Base-by-base conservation (phyloP, 2,113 vertebrate genomes). In the Halcyon malimbica region DNA sequence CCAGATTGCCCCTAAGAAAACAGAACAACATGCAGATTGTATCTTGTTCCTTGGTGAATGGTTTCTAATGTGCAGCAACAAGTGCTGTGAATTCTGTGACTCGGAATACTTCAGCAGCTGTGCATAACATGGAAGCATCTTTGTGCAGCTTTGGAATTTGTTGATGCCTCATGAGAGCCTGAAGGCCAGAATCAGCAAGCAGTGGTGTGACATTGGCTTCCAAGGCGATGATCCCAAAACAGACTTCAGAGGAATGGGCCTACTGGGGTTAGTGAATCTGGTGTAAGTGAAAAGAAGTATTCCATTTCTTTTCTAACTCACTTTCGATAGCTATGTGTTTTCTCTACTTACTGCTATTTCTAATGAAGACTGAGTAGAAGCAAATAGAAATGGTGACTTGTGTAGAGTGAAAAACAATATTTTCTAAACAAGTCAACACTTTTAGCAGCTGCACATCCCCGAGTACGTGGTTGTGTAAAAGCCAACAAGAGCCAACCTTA, bases 151-250 rank as follows among this genome's bases (percentile, higher is more conserved):
- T 84, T 99, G 99, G 99, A 98, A 98, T 83, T 97, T 99, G 92
- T 96, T 99, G 95, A 99, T 99, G 99, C 99, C 99, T 37, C 95
- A 98, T 0, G 97, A 98, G 87, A 98, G 97, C 51, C 96, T 99
- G 97, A 99, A 98, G 84, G 98, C 98, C 50, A 99, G 99, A 95
- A 97, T 99, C 94, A 99, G 98, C 75, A 99, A 99, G 97, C 99
- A 99, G 96, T 99, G 99, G 99, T 99, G 99, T 77, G 98, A 99
- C 97, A 99, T 99, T 62, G 99, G 99, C 91, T 99, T 99, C 97
- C 99, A 99, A 97, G 99, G 99, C 6, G 99, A 99, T 33, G 99
- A 99, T 90, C 99, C 99, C 39, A 99, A 99, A 98, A 99, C 99
- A 21, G 99, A 99, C 98, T 99, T 99, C 97, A 98, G 99, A 98